Evolutionary conservation across 1,140 invertebrate species (phyloP).

Genomic region (Mya arenaria): DNA sequence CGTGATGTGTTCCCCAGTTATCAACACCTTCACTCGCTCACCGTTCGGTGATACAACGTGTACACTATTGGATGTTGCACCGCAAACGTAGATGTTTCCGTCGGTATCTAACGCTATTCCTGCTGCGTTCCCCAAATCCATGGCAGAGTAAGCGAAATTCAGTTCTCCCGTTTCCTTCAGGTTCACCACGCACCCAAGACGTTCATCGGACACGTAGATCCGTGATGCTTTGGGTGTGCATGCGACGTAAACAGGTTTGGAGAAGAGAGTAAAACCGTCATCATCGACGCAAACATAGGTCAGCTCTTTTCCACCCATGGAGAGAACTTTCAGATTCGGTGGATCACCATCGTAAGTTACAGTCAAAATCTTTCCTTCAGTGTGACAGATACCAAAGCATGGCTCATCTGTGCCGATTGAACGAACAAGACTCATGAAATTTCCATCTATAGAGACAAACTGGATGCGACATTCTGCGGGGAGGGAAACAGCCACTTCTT

Average conservation of each 20-base stretch:
- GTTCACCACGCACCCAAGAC: slow-evolving; percentile 43
- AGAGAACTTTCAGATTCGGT: slow-evolving; percentile 41
- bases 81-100: slow-evolving; percentile 50
- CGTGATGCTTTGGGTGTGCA: neutral
- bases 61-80: slow-evolving; percentile 29
- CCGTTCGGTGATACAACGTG: slow-evolving; percentile 29
- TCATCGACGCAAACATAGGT: slow-evolving; percentile 45
- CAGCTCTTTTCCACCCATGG: slow-evolving; percentile 26
- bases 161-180: slow-evolving; percentile 46
- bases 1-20: slow-evolving; percentile 30
- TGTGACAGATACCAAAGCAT: slow-evolving; percentile 40
- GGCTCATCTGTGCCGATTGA: slow-evolving; percentile 39
- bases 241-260: slow-evolving; percentile 50
- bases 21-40: slow-evolving; percentile 36
- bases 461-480: slow-evolving; percentile 49
- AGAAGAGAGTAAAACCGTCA: slow-evolving; percentile 44
- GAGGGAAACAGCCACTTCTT: slow-evolving; percentile 42
- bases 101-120: slow-evolving; percentile 20
- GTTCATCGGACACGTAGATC: slow-evolving; percentile 47
- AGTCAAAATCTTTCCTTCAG: slow-evolving; percentile 32
- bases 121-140: slow-evolving; percentile 40
- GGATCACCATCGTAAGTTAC: slow-evolving; percentile 53
- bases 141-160: slow-evolving; percentile 39
- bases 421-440: neutral
- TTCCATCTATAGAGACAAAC: slow-evolving; percentile 13